Conservation (phyloP, 1,140 invertebrate species). For the Sycophila sp. region DNA sequence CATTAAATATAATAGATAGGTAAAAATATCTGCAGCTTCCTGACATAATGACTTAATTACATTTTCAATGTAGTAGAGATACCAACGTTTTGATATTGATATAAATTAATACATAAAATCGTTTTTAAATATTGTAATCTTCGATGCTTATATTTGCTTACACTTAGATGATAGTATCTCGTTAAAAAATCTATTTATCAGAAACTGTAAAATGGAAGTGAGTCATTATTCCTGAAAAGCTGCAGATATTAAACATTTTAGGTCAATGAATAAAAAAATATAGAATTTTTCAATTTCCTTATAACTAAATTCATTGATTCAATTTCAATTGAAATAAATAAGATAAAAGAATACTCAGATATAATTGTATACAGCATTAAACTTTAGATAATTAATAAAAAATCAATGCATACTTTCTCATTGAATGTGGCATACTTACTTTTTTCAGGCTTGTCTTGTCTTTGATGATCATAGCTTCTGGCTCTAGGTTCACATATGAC, state of each 20-base stretch:
- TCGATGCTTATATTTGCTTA: too few species aligned
- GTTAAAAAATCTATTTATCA: neutral
- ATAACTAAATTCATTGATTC: slow-evolving; percentile 34
- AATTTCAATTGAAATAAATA: slow-evolving; percentile 7
- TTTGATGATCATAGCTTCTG: slow-evolving; percentile 73
- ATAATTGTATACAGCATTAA: neutral
- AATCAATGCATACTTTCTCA: neutral
- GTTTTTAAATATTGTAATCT: neutral
- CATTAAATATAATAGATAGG: too few species aligned
- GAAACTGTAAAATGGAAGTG: neutral
- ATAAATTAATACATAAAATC: neutral
- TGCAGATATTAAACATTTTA: too few species aligned
- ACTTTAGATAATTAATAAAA: too few species aligned
- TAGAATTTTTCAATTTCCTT: too few species aligned
- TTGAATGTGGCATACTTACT: slow-evolving; percentile 60
- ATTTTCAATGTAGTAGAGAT: too few species aligned
- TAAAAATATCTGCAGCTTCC: too few species aligned
- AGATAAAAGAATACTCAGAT: neutral
- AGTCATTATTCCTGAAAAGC: too few species aligned
- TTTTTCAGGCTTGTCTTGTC: slow-evolving; percentile 66
- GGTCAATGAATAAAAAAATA: too few species aligned
- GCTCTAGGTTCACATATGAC: slow-evolving; percentile 67
- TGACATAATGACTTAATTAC: too few species aligned
- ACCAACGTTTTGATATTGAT: too few species aligned
- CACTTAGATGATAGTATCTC: neutral